Conservation (phyloP, 2,113 vertebrate species). For the Myrmecophaga tridactyla region DNA sequence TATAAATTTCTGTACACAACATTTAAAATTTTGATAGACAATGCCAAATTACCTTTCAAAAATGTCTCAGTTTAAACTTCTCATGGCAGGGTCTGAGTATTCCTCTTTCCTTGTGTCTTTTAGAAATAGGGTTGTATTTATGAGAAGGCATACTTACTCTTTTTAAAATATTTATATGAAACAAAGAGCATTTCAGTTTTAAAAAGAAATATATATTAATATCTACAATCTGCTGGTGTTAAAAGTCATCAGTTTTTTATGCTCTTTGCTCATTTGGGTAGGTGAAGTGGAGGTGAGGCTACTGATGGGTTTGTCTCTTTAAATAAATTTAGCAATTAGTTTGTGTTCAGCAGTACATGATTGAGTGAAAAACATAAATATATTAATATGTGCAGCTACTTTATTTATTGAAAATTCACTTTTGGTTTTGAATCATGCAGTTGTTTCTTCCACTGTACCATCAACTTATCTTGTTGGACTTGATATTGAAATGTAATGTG, state of each 20-base stretch:
- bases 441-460: not conserved
- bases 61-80: not conserved
- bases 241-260: not conserved
- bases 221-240: not conserved
- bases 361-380: not conserved
- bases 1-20: not conserved
- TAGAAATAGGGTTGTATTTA: not conserved
- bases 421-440: not conserved
- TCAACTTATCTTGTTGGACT: not conserved
- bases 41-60: not conserved
- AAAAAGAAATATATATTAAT: not conserved
- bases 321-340: no score
- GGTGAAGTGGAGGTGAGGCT: not conserved
- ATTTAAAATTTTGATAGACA: not conserved
- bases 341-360: not conserved
- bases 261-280: not conserved
- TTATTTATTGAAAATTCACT: not conserved
- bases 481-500: not conserved
- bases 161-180: constrained; percentile 7
- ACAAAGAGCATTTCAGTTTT: constrained; percentile 6
- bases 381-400: not conserved
- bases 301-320: not conserved
- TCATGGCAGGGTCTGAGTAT: not conserved
- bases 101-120: not conserved
- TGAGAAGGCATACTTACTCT: constrained; percentile 12